These are phyloP conservation scores for Argentina silus DNA, from an alignment of 2,797 vertebrate genomes.

Conservation along the genomic window DNA sequence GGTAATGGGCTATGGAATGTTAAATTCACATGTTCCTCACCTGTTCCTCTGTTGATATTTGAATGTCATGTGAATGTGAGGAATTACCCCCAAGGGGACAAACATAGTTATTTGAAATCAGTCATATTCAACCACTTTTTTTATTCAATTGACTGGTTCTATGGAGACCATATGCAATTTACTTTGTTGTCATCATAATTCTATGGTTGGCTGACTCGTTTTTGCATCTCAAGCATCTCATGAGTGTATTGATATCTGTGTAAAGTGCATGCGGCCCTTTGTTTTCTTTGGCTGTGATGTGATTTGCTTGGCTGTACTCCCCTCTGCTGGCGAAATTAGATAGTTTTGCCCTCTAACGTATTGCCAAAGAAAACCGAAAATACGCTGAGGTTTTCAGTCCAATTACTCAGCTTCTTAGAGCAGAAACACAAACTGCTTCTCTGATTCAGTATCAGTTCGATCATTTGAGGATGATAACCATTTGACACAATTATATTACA, in stretches of 20 bases:
- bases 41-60: neutral
- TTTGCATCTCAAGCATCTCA: neutral
- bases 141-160: no score
- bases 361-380: neutral
- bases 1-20: neutral
- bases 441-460: neutral
- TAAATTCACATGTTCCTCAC: neutral
- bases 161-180: neutral
- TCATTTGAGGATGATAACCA: neutral
- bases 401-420: neutral
- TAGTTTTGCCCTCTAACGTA: neutral
- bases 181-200: neutral
- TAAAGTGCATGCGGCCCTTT: neutral
- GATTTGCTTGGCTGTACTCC: slow-evolving; percentile 29
- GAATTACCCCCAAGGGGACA: neutral
- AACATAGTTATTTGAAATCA: neutral
- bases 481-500: neutral
- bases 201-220: neutral
- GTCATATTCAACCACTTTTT: neutral
- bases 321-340: slow-evolving; percentile 37
- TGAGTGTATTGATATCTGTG: neutral
- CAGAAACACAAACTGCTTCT: neutral
- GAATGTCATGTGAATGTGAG: neutral
- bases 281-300: neutral
- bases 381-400: neutral